Evolutionary conservation across 2,888 invertebrate genomes (phyloP).

Genomic region (Eristalinus sepulchralis): DNA sequence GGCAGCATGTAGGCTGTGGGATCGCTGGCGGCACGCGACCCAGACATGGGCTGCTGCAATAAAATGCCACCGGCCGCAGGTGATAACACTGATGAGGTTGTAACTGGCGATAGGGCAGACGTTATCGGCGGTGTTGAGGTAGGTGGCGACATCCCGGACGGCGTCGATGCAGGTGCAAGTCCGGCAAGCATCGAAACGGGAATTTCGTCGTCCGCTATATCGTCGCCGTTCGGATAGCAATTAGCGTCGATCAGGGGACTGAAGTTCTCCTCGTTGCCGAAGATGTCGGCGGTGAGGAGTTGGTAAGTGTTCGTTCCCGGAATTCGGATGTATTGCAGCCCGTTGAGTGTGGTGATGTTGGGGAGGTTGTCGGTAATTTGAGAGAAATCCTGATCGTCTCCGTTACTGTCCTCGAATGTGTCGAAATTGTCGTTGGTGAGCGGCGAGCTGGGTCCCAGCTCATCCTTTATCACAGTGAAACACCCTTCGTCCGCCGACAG

Average conservation of each 20-base stretch:
- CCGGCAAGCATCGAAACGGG: slow-evolving; percentile 81
- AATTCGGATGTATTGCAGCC: slow-evolving; percentile 84
- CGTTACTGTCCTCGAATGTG: slow-evolving; percentile 74
- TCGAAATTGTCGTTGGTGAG: slow-evolving; percentile 74
- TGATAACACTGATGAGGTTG: slow-evolving; percentile 74
- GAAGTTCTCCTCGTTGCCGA: slow-evolving; percentile 85
- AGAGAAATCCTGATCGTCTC: slow-evolving; percentile 37
- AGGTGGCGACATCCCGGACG: slow-evolving; percentile 68
- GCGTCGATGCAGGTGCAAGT: slow-evolving; percentile 69
- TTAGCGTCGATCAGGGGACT: slow-evolving; percentile 82
- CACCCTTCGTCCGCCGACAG: slow-evolving; percentile 75
- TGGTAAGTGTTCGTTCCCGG: slow-evolving; percentile 85
- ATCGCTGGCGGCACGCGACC: slow-evolving; percentile 57
- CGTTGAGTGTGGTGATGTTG: slow-evolving; percentile 80
- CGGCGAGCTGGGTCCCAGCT: slow-evolving; percentile 75
- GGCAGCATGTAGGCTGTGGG: slow-evolving; percentile 50
- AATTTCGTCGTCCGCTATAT: slow-evolving; percentile 79
- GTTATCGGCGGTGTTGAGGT: slow-evolving; percentile 70
- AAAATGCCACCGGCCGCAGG: slow-evolving; percentile 79
- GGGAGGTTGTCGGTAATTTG: slow-evolving; percentile 78
- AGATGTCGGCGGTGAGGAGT: slow-evolving; percentile 83
- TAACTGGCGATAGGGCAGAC: slow-evolving; percentile 38
- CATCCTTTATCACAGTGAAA: slow-evolving; percentile 78
- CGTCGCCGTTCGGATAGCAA: slow-evolving; percentile 74
- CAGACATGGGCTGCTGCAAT: slow-evolving; percentile 73